These are phyloP conservation scores for Anoura caudifer DNA, from an alignment of 2,113 vertebrate genomes.

Conservation along the genomic window DNA sequence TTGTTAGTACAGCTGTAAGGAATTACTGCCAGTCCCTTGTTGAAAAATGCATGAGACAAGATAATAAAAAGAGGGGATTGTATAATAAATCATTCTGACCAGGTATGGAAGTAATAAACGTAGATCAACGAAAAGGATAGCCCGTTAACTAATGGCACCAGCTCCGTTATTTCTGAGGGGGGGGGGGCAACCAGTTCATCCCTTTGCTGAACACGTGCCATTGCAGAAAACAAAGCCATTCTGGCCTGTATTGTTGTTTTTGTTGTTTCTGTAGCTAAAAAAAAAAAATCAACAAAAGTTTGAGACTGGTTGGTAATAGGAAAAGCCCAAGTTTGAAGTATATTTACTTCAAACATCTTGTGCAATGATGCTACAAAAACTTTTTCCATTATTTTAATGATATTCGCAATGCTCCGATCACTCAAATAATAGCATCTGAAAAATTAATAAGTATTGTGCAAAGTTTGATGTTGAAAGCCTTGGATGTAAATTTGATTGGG, in stretches of 20 bases:
- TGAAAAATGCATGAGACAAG: conserved; percentile 72
- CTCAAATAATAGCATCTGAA: conserved; percentile 9
- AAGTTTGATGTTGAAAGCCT: not conserved
- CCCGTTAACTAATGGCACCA: conserved; percentile 48
- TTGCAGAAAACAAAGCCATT: not conserved
- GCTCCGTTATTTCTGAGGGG: conserved; percentile 38
- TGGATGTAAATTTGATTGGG: not conserved
- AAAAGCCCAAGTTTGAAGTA: not conserved
- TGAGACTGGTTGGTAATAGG: not conserved
- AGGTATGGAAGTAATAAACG: conserved; percentile 74
- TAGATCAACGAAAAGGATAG: conserved; percentile 56
- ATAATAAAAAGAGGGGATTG: conserved; percentile 75
- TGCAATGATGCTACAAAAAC: not conserved
- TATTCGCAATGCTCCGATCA: conserved; percentile 16
- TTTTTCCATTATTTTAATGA: conserved; percentile 26
- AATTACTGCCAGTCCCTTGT: conserved; percentile 66
- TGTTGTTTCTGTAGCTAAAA: not conserved
- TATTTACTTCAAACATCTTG: not conserved
- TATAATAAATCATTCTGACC: conserved; percentile 74
- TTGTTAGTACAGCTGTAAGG: conserved; percentile 64
- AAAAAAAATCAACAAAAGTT: not conserved
- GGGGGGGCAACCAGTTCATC: conserved; percentile 33
- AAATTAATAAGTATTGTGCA: not conserved
- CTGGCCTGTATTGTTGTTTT: not conserved
- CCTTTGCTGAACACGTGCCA: not conserved